Conservation (phyloP, 2,113 vertebrate genomes). For the Ranitomeya imitator region DNA sequence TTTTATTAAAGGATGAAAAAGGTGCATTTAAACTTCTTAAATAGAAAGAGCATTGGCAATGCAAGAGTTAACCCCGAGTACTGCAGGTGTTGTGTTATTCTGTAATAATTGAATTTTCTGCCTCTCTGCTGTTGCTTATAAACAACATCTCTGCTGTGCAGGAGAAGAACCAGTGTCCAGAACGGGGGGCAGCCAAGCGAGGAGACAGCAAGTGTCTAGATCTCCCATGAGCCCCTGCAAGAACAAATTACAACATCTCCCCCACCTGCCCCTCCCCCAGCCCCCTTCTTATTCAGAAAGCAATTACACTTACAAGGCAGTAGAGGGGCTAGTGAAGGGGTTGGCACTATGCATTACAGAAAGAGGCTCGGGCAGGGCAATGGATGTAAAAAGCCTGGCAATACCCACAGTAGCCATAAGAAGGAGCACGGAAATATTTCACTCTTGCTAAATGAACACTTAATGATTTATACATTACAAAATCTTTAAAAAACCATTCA, state of each 20-base stretch:
- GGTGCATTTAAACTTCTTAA: neutral
- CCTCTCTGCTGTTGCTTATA: slow-evolving; percentile 45
- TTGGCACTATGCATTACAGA: neutral
- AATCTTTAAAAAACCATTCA: neutral
- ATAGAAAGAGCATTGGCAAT: neutral
- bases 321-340: neutral
- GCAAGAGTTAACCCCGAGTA: slow-evolving; percentile 4
- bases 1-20: neutral
- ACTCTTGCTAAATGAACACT: neutral
- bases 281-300: slow-evolving; percentile 6
- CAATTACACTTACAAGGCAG: slow-evolving; percentile 20
- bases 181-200: slow-evolving; percentile 27
- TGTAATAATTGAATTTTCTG: slow-evolving; percentile 41
- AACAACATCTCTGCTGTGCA: slow-evolving; percentile 41
- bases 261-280: slow-evolving; percentile 55
- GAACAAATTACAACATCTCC: neutral
- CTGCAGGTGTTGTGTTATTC: slow-evolving; percentile 50
- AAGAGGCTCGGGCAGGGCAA: neutral
- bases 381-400: neutral
- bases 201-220: slow-evolving; percentile 44
- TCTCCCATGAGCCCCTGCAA: slow-evolving; percentile 38
- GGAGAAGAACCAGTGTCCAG: slow-evolving; percentile 23
- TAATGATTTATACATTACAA: neutral
- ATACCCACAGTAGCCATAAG: too few species aligned
- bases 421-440: neutral